Conservation (phyloP, 2,113 vertebrate species). For the Paramormyrops kingsleyae region DNA sequence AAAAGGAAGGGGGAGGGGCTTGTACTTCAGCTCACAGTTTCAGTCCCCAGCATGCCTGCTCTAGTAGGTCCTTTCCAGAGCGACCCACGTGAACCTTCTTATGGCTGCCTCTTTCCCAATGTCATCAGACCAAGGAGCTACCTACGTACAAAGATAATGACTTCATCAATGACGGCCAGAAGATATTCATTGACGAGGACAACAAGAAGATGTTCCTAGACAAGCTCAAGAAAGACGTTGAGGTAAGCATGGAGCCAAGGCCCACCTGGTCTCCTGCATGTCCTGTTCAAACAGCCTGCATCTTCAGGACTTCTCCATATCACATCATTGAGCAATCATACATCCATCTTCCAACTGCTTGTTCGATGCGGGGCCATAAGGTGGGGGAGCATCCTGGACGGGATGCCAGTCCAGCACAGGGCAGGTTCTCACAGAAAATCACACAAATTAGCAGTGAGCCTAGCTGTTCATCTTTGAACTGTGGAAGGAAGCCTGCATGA, state of each 20-base stretch:
- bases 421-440: background rate
- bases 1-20: background rate
- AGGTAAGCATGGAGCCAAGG: conserved; percentile 58
- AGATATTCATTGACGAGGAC: conserved; percentile 77
- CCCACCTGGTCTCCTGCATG: background rate
- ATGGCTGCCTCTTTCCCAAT: conserved; percentile 27
- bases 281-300: background rate
- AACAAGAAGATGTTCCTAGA: conserved; percentile 81
- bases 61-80: background rate
- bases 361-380: background rate
- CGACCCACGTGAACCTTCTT: background rate
- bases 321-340: background rate
- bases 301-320: background rate
- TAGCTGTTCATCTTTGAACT: background rate
- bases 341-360: background rate
- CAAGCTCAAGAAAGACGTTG: conserved; percentile 80
- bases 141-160: conserved; percentile 86
- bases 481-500: background rate
- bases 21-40: conserved; percentile 1
- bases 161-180: conserved; percentile 83
- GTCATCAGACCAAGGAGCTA: conserved; percentile 78
- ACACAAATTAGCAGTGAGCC: background rate
- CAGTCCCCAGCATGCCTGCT: conserved; percentile 2
- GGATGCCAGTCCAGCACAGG: background rate
- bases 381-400: background rate